These are phyloP conservation scores for Carposina sasakii DNA, from an alignment of 1,140 invertebrate species.

Conservation along the genomic window DNA sequence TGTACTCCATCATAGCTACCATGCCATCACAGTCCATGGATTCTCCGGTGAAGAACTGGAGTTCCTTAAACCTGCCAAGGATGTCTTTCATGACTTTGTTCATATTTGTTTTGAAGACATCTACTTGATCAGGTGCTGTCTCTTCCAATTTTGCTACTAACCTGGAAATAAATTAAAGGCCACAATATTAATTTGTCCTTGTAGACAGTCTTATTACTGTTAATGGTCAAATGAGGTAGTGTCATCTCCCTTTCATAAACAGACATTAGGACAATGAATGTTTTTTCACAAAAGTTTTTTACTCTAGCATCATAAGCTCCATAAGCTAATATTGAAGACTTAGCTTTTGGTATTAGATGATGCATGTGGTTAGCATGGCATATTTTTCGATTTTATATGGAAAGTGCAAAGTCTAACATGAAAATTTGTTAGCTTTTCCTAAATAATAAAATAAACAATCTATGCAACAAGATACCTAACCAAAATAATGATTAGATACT, in stretches of 20 bases:
- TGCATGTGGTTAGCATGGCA: too few species aligned
- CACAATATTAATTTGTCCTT: neutral
- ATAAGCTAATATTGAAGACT: conserved; percentile 35
- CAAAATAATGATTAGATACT: too few species aligned
- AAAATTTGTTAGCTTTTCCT: too few species aligned
- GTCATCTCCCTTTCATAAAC: conserved; percentile 63
- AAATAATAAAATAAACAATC: too few species aligned
- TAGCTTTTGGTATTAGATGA: conserved; percentile 58
- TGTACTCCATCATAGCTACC: conserved; percentile 94
- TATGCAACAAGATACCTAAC: too few species aligned
- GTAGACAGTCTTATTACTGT: neutral
- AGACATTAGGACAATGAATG: conserved; percentile 60
- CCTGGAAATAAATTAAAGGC: conserved; percentile 65
- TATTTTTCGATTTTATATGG: too few species aligned
- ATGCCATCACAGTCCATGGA: conserved; percentile 95
- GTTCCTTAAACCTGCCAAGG: conserved; percentile 91
- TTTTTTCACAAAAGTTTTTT: conserved; percentile 60
- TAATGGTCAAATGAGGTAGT: neutral
- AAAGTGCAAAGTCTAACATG: too few species aligned
- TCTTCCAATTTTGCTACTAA: conserved; percentile 88
- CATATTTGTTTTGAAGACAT: conserved; percentile 92
- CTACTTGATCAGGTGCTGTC: conserved; percentile 85
- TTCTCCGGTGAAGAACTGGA: conserved; percentile 96
- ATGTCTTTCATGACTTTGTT: conserved; percentile 97
- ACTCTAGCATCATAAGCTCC: conserved; percentile 58